Percentiles rank a stretch among this genome's conserved stretches.
These are phyloP conservation scores for Hycleus cichorii DNA, from an alignment of 1,140 invertebrate species.

Conservation along the genomic window DNA sequence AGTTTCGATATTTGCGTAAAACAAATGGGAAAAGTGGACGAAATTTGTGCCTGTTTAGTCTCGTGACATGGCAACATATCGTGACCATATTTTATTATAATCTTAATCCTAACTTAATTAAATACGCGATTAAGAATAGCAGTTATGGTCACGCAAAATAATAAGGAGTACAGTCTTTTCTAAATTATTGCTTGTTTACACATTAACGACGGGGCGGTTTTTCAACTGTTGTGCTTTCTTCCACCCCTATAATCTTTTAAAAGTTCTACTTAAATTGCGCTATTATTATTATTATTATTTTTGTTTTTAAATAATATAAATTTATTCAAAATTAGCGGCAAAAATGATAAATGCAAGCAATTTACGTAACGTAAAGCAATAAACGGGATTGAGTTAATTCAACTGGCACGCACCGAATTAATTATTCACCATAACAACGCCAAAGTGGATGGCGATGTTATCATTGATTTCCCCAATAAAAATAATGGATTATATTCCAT, in stretches of 20 bases:
- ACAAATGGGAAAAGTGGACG: slow-evolving; percentile 9
- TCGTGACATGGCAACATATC: slow-evolving; percentile 28
- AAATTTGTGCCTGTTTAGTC: slow-evolving; percentile 3
- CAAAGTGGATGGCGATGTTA: slow-evolving; percentile 12
- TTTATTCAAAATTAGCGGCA: slow-evolving; percentile 3
- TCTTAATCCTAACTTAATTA: slow-evolving; percentile 38
- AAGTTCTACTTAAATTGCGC: too few relatives aligned
- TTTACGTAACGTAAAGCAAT: slow-evolving; percentile 8
- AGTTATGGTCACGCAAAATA: slow-evolving; percentile 27
- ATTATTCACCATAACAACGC: slow-evolving; percentile 11
- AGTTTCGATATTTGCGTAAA: slow-evolving; percentile 9
- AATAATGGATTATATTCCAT: slow-evolving; percentile 15
- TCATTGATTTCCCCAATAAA: slow-evolving; percentile 12
- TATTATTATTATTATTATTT: too few relatives aligned
- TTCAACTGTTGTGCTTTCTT: not conserved
- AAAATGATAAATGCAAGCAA: slow-evolving; percentile 1
- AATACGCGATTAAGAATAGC: slow-evolving; percentile 32
- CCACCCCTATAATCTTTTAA: too few relatives aligned
- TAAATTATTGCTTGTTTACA: slow-evolving; percentile 16
- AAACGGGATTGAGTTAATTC: slow-evolving; percentile 8
- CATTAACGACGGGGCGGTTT: not conserved
- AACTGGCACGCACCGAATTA: slow-evolving; percentile 12
- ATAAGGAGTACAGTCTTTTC: slow-evolving; percentile 10
- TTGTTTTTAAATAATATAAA: not conserved
- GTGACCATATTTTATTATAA: slow-evolving; percentile 35